A percentile compares a stretch with the other conserved stretches of the same genome.
Conservation (phyloP, 2,888 invertebrate genomes). For the Odontothrips loti region DNA sequence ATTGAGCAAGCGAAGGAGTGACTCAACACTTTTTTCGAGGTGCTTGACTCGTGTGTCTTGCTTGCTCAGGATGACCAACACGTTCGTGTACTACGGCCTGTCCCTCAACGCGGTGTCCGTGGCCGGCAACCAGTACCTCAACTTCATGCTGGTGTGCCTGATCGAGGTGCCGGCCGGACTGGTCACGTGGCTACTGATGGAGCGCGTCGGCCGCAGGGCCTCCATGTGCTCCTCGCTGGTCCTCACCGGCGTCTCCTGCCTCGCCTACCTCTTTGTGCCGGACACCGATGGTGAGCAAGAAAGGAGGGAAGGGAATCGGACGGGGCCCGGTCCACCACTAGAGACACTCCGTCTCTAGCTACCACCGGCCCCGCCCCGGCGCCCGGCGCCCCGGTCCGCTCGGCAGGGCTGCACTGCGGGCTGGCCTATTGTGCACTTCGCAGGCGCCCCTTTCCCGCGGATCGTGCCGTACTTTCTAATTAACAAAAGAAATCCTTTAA, state of each 20-base stretch:
- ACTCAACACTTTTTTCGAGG: too few species aligned
- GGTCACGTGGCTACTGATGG: conserved; percentile 38
- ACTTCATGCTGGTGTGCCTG: conserved; percentile 64
- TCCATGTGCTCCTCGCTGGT: conserved; percentile 38
- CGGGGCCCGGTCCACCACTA: too few species aligned
- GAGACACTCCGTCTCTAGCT: too few species aligned
- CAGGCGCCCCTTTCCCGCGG: too few species aligned
- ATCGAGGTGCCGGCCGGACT: conserved; percentile 44
- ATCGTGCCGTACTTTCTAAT: too few species aligned
- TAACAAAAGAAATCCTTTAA: too few species aligned
- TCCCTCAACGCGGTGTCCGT: conserved; percentile 72
- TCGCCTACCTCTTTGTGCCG: conserved; percentile 52
- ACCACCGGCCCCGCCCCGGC: too few species aligned
- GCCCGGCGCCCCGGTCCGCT: too few species aligned
- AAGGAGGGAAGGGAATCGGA: too few species aligned
- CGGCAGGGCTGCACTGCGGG: too few species aligned
- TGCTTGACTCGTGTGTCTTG: conserved; percentile 14
- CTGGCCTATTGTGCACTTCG: too few species aligned
- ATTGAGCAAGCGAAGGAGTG: too few species aligned
- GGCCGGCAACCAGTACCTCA: conserved; percentile 69
- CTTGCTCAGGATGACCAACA: conserved; percentile 58
- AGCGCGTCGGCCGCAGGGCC: conserved; percentile 37
- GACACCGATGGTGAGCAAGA: neutral
- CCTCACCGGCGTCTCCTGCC: conserved; percentile 46
- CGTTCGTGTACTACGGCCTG: conserved; percentile 71